Evolutionary conservation across 2,888 invertebrate species (phyloP), one percentile per base, ranked within the genome.

Genomic region (Athalia rosae): DNA sequence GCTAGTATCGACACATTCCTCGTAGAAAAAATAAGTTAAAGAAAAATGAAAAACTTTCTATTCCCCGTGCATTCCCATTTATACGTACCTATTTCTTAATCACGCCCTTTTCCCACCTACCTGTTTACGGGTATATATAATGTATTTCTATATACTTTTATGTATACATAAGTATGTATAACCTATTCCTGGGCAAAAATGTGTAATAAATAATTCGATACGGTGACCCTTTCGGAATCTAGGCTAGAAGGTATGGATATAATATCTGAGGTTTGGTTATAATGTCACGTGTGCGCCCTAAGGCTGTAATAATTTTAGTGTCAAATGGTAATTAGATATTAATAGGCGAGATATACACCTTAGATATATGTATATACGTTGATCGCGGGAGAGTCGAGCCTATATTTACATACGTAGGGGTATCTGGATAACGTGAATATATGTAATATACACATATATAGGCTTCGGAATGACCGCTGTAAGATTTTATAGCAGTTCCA

Each of bases 281-380:
- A 47, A 48, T 67, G 66, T 67, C 66, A 67, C 66, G 50, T 50
- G 28, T 3, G 50, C n/a, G 11, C 11, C 66, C 66, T 50, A 11
- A 41, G 50, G 66, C 53, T 7, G 50, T 67, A 50, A 67, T 53
- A 67, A 67, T 50, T 43, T 67, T 67, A 50, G 66, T 67, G 66
- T 67, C 66, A 67, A 67, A 67, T 67, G 66, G 66, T 67, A 67
- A 67, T 67, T 41, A 67, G 66, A 50, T 67, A 67, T 67, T 67
- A 67, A 67, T 28, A 67, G 50, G 41, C 50, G 47, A 66, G 15
- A 11, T 28, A 28, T 15, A 28, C 61, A 28, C 61, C 9, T 6
- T n/a, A n/a, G n/a, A 13, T 3, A 67, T 50, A 13, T 7, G 58
- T 7, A 13, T 1, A 4, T 58, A 47, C 15, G 15, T 45, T 50